Conservation (phyloP, 2,888 invertebrate species). For the Sinotaia quadrata region DNA sequence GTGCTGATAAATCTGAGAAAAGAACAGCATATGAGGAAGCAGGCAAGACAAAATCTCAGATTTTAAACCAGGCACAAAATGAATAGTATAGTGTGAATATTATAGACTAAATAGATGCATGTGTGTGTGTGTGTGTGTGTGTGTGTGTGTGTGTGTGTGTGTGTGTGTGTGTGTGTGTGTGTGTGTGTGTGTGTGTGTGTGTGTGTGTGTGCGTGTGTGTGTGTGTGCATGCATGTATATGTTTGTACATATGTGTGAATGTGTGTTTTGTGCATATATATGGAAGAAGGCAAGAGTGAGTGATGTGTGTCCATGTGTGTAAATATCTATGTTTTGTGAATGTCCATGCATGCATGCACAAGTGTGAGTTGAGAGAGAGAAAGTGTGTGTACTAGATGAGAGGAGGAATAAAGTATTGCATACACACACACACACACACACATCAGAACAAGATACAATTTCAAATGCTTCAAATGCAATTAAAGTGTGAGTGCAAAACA, state of each 20-base stretch:
- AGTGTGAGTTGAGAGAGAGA: not conserved
- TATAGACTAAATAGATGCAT: too few relatives aligned
- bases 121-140: conserved; percentile 7
- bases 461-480: too few relatives aligned
- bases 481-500: too few relatives aligned
- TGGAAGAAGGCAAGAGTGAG: not conserved
- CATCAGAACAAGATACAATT: too few relatives aligned
- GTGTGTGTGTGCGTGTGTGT: conserved; percentile 8
- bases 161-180: conserved; percentile 11
- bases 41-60: too few relatives aligned
- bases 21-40: too few relatives aligned
- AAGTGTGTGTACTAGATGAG: not conserved
- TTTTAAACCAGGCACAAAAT: too few relatives aligned
- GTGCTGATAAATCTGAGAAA: too few relatives aligned
- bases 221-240: not conserved
- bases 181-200: not conserved
- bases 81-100: too few relatives aligned
- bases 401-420: too few relatives aligned
- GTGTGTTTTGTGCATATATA: not conserved
- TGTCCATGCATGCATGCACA: not conserved
- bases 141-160: conserved; percentile 11
- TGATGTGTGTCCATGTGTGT: conserved; percentile 5
- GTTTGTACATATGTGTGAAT: not conserved
- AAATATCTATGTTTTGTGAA: not conserved
- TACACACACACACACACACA: too few relatives aligned